A percentile compares a stretch with the other conserved stretches of the same genome.
Conservation (phyloP, 2,797 vertebrate species). For the Galago senegalensis region DNA sequence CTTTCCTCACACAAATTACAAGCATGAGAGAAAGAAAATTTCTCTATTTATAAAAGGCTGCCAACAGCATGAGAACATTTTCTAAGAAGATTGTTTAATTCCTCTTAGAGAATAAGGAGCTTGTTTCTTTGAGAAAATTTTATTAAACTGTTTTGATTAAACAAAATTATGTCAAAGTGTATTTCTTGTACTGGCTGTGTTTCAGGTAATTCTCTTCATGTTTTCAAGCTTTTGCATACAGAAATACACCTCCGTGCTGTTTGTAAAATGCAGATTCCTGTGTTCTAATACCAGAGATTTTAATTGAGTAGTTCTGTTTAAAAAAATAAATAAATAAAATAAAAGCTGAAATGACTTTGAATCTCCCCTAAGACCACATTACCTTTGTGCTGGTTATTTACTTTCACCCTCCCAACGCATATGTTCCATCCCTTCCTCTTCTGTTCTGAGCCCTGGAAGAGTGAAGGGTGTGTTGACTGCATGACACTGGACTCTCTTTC, state of each 20-base stretch:
- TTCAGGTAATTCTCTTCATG: neutral
- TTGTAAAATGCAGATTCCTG: neutral
- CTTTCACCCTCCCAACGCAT: neutral
- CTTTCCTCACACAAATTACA: neutral
- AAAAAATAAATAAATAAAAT: no score
- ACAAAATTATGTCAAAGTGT: neutral
- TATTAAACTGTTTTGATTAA: conserved; percentile 25
- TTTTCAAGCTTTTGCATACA: neutral
- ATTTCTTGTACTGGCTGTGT: neutral
- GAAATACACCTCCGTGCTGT: neutral
- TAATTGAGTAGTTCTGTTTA: neutral
- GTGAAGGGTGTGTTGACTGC: neutral
- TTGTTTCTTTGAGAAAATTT: neutral
- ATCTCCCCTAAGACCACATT: neutral
- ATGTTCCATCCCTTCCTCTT: neutral
- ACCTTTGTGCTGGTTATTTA: neutral
- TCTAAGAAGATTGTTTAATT: neutral
- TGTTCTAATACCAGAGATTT: neutral
- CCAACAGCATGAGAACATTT: neutral
- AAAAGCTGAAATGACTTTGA: neutral
- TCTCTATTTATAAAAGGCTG: neutral
- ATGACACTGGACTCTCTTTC: neutral
- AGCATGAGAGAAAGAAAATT: neutral
- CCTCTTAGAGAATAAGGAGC: neutral
- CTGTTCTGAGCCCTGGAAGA: neutral